Conservation (phyloP, 2,797 vertebrate species). For the Scyliorhinus canicula region DNA sequence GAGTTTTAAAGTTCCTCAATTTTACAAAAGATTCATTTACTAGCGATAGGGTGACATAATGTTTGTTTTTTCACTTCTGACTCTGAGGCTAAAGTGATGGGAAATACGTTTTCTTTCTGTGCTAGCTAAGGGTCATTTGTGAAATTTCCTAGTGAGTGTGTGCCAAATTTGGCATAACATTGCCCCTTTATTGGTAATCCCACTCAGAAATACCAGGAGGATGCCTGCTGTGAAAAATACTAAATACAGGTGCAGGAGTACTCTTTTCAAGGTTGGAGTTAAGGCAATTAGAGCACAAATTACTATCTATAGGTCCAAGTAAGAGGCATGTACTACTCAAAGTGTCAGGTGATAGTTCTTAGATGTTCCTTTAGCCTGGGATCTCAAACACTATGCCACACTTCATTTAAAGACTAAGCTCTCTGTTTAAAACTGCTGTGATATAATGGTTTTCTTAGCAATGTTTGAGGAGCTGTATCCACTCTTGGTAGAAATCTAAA, state of each 20-base stretch:
- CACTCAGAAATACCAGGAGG: background rate
- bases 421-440: background rate
- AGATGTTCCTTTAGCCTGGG: background rate
- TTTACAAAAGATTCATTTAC: background rate
- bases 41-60: too few species aligned
- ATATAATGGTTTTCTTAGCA: background rate
- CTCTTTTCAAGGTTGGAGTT: background rate
- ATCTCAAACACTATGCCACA: background rate
- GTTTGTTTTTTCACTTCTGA: background rate
- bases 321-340: background rate
- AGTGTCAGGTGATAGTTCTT: background rate
- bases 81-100: background rate
- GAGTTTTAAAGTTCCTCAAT: background rate
- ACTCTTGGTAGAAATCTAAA: background rate
- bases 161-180: background rate
- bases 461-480: background rate
- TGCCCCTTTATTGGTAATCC: background rate
- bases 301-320: background rate
- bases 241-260: background rate
- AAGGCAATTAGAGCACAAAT: background rate
- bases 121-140: background rate
- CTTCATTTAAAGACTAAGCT: background rate
- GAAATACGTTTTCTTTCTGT: too few species aligned
- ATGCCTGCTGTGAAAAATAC: background rate
- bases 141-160: background rate